Conservation (phyloP, 2,797 vertebrate species). For the Petrocephalus schoutedeni region DNA sequence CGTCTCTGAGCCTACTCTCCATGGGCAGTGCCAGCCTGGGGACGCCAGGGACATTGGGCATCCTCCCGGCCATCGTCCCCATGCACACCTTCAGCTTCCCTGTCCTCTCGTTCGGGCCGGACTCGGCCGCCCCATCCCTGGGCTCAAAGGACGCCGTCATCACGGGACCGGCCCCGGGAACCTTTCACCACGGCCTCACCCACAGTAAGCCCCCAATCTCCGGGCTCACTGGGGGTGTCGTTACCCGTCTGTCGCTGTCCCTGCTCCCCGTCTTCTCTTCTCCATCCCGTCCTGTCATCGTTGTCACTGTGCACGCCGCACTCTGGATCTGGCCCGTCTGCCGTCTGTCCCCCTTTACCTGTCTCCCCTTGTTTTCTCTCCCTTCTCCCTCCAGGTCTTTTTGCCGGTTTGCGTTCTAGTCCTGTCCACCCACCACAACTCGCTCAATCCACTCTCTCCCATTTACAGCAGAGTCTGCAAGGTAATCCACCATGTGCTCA, state of each 20-base stretch:
- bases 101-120: slow-evolving; percentile 69
- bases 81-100: slow-evolving; percentile 67
- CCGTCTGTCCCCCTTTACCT: slow-evolving; percentile 13
- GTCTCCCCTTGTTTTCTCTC: slow-evolving; percentile 42
- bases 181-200: slow-evolving; percentile 68
- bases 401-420: slow-evolving; percentile 70
- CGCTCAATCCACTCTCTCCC: slow-evolving; percentile 65
- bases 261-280: slow-evolving; percentile 1
- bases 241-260: slow-evolving; percentile 23
- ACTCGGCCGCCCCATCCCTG: slow-evolving; percentile 61
- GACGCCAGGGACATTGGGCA: slow-evolving; percentile 46
- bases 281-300: neutral
- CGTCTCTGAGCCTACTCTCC: slow-evolving; percentile 68
- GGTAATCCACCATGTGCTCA: slow-evolving; percentile 54
- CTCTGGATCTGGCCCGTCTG: neutral
- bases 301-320: neutral
- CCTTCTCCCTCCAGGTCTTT: slow-evolving; percentile 62
- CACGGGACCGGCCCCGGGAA: slow-evolving; percentile 69
- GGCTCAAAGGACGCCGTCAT: slow-evolving; percentile 71
- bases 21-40: slow-evolving; percentile 59
- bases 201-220: slow-evolving; percentile 63
- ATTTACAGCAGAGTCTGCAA: slow-evolving; percentile 67
- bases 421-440: slow-evolving; percentile 60
- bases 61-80: slow-evolving; percentile 62
- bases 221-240: slow-evolving; percentile 22